phyloP scores from a whole-genome alignment of 1,140 invertebrate genomes.

The Micrasema longulum region DNA sequence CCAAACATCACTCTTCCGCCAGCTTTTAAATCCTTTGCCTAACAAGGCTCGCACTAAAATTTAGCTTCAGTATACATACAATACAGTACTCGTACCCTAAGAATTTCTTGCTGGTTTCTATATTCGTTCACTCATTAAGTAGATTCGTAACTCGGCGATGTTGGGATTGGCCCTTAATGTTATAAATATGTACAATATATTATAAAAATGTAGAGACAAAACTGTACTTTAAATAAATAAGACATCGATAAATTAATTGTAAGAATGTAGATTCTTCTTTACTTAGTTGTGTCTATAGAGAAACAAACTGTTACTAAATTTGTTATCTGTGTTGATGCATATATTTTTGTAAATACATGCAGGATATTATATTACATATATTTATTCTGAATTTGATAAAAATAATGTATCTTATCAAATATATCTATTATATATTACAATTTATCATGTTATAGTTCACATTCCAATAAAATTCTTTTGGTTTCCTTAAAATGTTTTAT shows the following conservation, averaged over 20 bases:
- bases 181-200: conserved; percentile 34
- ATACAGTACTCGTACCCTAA: no score
- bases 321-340: conserved; percentile 32
- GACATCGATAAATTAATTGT: conserved; percentile 25
- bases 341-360: conserved; percentile 38
- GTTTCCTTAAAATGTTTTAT: conserved; percentile 17
- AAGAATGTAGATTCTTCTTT: conserved; percentile 20
- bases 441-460: conserved; percentile 29
- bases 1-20: no score
- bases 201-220: conserved; percentile 9
- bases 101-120: no score
- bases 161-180: no score
- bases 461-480: conserved; percentile 40
- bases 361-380: no score
- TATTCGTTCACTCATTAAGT: no score
- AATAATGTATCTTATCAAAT: conserved; percentile 18
- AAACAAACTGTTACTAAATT: conserved; percentile 1
- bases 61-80: no score
- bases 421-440: conserved; percentile 28
- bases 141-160: no score
- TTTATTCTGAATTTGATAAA: no score
- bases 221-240: conserved; percentile 24
- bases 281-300: conserved; percentile 5
- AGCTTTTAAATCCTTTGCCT: no score
- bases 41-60: no score